Base-by-base conservation (phyloP, 2,888 invertebrate genomes). In the Galerucella nymphaeae region DNA sequence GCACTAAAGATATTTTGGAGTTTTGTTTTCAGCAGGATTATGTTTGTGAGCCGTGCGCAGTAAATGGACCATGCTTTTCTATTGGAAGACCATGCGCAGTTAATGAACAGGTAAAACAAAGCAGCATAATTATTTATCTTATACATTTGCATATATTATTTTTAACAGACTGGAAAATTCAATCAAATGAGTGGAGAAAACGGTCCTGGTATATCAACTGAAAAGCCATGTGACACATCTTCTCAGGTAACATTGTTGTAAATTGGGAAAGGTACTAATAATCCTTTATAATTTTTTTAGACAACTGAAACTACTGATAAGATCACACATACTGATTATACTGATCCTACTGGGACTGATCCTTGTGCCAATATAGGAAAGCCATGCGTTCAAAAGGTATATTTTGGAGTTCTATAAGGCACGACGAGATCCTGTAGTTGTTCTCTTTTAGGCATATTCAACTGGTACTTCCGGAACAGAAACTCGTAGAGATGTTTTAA, bases 401-500 rank as follows among this genome's bases (percentile, higher is more conserved):
- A 50, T 8, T 30, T 2, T 30, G 30, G 5, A 5, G 30, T 5
- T 30, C 30, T 30, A 30, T 30, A 30, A 4, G 30, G 30, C 30
- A 0, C 30, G 30, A 5, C 2, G 30, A 4, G 2, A 30, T 30
- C 5, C 5, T 30, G 0, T 6, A 8, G 6, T 30, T 6, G 30
- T 30, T 30, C 30, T 30, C 30, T 30, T 30, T 30, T 30, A 30
- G 30, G 6, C 30, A 30, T 30, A 30, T 30, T 30, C 30, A 30
- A 8, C 30, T 20, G 76, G 80, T 62, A 80, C 83, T 11, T 78
- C 80, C 38, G 80, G 79, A 45, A 78, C 80, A 6, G 77, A 79
- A 23, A 82, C 80, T 6, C 77, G 78, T 63, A 78, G 80, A 18
- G 81, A 80, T n/a, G 71, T 80, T 23, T 65, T 82, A 14, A 80